phyloP scores from a whole-genome alignment of 2,888 invertebrate species.

The Drosophila sordidapex region DNA sequence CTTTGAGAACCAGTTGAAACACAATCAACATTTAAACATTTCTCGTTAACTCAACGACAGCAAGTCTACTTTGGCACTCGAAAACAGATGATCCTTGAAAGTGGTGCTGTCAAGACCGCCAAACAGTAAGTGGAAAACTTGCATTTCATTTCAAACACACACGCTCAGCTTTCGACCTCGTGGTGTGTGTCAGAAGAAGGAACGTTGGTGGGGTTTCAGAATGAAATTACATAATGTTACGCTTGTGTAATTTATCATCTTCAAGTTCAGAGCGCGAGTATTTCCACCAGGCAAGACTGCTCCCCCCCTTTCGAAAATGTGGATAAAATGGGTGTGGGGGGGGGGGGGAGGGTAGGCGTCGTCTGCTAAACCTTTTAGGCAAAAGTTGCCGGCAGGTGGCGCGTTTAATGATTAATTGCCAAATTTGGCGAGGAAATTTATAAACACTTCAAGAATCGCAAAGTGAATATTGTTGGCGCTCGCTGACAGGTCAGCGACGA shows the following conservation, averaged over 20 bases:
- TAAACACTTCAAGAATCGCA: constrained; percentile 40
- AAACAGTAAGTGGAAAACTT: constrained; percentile 62
- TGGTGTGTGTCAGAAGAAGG: background rate
- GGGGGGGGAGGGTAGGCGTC: background rate
- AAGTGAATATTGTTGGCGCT: constrained; percentile 24
- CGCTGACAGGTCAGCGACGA: constrained; percentile 31
- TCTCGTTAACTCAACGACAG: background rate
- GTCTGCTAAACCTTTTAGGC: constrained; percentile 63
- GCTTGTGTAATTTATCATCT: constrained; percentile 72
- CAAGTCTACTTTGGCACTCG: constrained; percentile 7
- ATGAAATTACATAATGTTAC: constrained; percentile 53
- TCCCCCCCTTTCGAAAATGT: background rate
- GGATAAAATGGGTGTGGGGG: background rate
- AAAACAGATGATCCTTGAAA: constrained; percentile 52
- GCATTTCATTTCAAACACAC: constrained; percentile 31
- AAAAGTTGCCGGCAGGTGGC: constrained; percentile 56
- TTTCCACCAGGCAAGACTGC: constrained; percentile 2
- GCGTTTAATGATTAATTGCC: constrained; percentile 75
- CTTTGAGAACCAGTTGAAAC: background rate
- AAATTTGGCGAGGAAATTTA: constrained; percentile 65
- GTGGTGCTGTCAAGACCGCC: constrained; percentile 41
- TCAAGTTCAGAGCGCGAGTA: constrained; percentile 53
- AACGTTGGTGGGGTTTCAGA: background rate
- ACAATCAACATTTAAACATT: background rate
- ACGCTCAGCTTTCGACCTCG: constrained; percentile 9